phyloP scores from a whole-genome alignment of 2,888 invertebrate genomes.

The Trichacis sp. region DNA sequence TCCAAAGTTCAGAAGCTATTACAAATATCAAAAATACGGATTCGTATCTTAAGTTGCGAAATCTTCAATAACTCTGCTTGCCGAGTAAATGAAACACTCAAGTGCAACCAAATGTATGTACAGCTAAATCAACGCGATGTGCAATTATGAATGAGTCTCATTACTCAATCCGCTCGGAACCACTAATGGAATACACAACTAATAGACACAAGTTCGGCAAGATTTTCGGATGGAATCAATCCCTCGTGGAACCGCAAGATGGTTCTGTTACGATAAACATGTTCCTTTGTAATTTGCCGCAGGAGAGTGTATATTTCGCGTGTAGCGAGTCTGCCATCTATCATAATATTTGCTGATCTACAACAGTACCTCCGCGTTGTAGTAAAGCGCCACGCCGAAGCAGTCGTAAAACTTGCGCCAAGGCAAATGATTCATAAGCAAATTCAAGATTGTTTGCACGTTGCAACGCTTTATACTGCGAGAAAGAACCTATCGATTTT shows the following conservation, averaged over 20 bases:
- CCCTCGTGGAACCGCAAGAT: slow-evolving; percentile 4
- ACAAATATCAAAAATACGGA: background rate
- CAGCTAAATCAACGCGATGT: background rate
- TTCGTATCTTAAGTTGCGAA: background rate
- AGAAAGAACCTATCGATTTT: background rate
- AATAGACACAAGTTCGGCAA: background rate
- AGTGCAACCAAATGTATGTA: background rate
- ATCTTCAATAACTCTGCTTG: background rate
- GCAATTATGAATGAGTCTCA: background rate
- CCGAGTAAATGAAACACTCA: background rate
- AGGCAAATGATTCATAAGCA: slow-evolving; percentile 5
- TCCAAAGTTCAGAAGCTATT: background rate
- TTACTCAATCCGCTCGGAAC: background rate
- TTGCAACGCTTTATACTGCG: background rate
- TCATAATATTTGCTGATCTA: slow-evolving; percentile 37
- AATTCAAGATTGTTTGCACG: background rate
- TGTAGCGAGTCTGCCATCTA: slow-evolving; percentile 25
- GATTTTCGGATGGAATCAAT: background rate
- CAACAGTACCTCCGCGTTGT: slow-evolving; percentile 16
- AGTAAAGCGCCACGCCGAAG: slow-evolving; percentile 6
- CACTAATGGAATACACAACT: background rate
- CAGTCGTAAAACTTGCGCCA: slow-evolving; percentile 12
- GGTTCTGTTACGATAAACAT: slow-evolving; percentile 21
- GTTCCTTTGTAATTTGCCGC: slow-evolving; percentile 18
- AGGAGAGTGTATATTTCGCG: slow-evolving; percentile 14